Conservation (phyloP, 2,888 invertebrate species). For the Molorchus minor region DNA sequence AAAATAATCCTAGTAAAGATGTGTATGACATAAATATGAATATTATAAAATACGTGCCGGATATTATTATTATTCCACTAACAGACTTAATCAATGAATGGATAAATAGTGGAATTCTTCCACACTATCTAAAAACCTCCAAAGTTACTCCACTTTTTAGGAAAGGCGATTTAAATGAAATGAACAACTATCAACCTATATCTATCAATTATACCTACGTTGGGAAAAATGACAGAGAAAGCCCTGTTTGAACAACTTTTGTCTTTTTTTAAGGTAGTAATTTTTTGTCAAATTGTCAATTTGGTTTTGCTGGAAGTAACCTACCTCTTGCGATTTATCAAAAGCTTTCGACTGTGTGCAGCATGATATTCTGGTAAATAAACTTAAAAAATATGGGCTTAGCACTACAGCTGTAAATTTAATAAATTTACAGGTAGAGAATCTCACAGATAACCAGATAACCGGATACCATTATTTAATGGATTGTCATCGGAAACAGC, state of each 20-base stretch:
- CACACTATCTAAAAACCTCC: background rate
- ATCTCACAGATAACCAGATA: background rate
- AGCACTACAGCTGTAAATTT: background rate
- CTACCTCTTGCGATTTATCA: background rate
- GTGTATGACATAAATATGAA: too few species aligned
- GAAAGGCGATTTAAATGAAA: background rate
- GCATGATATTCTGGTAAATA: background rate
- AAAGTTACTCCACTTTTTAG: background rate
- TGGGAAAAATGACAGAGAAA: background rate
- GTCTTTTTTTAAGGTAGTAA: too few species aligned
- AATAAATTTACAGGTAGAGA: background rate
- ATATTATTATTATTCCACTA: too few species aligned
- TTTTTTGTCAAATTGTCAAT: too few species aligned
- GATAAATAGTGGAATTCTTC: too few species aligned
- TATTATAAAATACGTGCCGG: too few species aligned
- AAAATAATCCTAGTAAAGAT: too few species aligned
- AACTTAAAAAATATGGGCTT: background rate
- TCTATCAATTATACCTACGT: background rate
- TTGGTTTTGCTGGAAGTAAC: background rate
- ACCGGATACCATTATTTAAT: background rate
- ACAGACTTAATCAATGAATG: too few species aligned
- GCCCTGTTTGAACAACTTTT: background rate
- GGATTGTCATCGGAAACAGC: background rate
- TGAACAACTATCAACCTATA: background rate
- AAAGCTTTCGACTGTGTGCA: slow-evolving; percentile 7